Evolutionary conservation across 1,140 invertebrate species (phyloP), one percentile per base, ranked within the genome.

Genomic region (Vanessa atalanta): DNA sequence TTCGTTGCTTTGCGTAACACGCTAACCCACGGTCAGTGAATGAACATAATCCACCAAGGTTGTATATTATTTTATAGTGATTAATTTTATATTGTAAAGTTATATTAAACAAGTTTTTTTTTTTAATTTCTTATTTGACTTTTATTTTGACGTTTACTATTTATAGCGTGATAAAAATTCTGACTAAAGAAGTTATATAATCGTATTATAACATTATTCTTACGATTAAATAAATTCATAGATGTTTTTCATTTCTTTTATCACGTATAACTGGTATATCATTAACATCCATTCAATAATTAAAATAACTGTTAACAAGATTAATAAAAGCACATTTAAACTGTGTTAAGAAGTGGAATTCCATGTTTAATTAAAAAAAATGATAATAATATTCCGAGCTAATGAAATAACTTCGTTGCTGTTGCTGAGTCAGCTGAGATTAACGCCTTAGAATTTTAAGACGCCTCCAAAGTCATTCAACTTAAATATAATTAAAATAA

Each of bases 1-100:
- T 75, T 55, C 47, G 65, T 68, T 50, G 57, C 53, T 73, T 75
- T 75, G 68, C 73, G 73, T 70, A 75, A 75, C 53, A 50, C 26
- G 65, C 72, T 73, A 73, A 73, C 37, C 67, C 67, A 70, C 73
- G 67, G 73, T 60, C 73, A 70, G 61, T 31, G 70, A 47, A 72
- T 72, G 61, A 72, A 55, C 6, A 63, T 47, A 53, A 65, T 61
- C 43, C 16, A 20, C 63, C 73, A 75, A 75, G 73, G 73, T 70
- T 70, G 48, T 2, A 50, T 43, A 23, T 7, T 68, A 53, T 68
- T 63, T 61, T 67, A 61, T 72, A 43, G 13, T 72, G 47, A 72
- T 72, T 66, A 66, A 26, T 60, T 12, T 60, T 26, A 26, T 15
- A 60, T 60, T 60, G 23, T 9, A 50, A 50, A 13, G 48, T 50